A percentile compares a stretch with the other conserved stretches of the same genome.
phyloP scores from a whole-genome alignment of 2,113 vertebrate genomes.

The Corydoras sp. region DNA sequence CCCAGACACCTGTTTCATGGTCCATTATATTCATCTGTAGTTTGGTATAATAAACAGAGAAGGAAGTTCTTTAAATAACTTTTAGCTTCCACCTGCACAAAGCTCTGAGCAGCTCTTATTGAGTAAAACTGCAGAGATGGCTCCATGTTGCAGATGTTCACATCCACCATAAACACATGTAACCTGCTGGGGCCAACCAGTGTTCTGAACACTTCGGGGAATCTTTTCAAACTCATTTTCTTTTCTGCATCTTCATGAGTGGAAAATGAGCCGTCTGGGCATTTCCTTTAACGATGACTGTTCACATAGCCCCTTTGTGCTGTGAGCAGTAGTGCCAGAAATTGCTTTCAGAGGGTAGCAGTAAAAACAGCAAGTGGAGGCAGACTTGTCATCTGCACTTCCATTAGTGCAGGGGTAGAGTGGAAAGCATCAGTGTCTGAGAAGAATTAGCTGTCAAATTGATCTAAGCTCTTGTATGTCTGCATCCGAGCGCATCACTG shows the following conservation, averaged over 20 bases:
- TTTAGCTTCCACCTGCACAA: conserved; percentile 7
- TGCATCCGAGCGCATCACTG: no score
- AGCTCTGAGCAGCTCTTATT: not conserved
- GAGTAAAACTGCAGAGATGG: conserved; percentile 3
- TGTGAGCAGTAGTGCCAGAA: conserved; percentile 18
- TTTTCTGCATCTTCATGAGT: conserved; percentile 15
- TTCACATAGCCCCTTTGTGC: not conserved
- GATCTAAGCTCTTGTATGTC: not conserved
- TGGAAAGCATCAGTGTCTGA: not conserved
- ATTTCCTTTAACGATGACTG: conserved; percentile 25
- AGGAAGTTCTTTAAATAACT: conserved; percentile 11
- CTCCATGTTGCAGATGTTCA: conserved; percentile 22
- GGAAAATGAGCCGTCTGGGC: conserved; percentile 23
- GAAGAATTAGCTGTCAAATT: conserved; percentile 14
- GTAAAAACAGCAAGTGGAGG: conserved; percentile 7
- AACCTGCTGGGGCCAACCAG: conserved; percentile 27
- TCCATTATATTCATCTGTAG: not conserved
- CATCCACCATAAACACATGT: conserved; percentile 10
- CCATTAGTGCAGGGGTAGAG: conserved; percentile 4
- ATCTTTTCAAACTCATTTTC: conserved; percentile 10
- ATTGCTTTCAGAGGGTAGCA: conserved; percentile 6
- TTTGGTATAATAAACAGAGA: conserved; percentile 32
- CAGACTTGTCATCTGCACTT: conserved; percentile 21
- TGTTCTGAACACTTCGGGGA: conserved; percentile 7
- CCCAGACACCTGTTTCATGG: no score